Conservation (phyloP, 2,888 invertebrate species). For the Cerceris ruficornis region DNA sequence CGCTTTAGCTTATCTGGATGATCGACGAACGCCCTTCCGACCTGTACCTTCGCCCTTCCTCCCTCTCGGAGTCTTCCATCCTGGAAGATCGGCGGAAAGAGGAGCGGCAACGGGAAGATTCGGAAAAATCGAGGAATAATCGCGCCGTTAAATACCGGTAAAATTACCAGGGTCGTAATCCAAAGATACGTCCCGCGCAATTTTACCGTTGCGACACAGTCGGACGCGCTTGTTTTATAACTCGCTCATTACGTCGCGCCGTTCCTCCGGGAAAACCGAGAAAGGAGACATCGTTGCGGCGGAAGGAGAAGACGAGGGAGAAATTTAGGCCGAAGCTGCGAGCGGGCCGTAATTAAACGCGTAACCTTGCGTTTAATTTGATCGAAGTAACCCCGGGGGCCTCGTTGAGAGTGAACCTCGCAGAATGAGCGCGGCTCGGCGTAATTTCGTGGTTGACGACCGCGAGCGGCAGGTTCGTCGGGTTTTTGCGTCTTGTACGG, state of each 20-base stretch:
- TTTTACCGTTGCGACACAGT: no score
- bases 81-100: not conserved
- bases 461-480: not conserved
- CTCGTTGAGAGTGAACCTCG: not conserved
- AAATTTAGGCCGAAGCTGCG: not conserved
- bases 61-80: no score
- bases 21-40: constrained; percentile 14
- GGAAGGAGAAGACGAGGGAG: no score
- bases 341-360: constrained; percentile 55
- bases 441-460: constrained; percentile 48
- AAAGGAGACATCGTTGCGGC: no score
- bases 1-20: constrained; percentile 33
- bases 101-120: no score
- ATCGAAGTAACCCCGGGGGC: constrained; percentile 43
- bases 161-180: no score
- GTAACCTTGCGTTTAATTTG: constrained; percentile 50
- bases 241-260: no score
- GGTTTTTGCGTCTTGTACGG: constrained; percentile 14
- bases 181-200: no score
- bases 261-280: no score
- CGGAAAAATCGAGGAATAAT: no score
- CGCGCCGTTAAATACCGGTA: no score
- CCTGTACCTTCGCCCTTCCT: not conserved
- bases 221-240: no score
- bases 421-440: constrained; percentile 14